phyloP scores from a whole-genome alignment of 64 coral and sea anemone species.

The Stichodactyla helianthus region DNA sequence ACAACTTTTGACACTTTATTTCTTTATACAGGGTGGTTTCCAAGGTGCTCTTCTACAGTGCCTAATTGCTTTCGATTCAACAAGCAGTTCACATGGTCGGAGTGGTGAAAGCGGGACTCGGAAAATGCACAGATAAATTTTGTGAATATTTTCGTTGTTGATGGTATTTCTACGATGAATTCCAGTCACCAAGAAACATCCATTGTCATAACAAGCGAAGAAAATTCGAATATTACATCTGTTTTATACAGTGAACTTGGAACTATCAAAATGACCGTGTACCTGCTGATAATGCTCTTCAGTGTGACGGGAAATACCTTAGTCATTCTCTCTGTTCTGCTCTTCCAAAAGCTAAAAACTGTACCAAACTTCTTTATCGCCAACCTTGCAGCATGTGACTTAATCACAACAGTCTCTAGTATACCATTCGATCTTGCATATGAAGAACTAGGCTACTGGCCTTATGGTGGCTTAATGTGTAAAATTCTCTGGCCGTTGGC shows the following conservation, averaged over 20 bases:
- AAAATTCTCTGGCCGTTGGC: slow-evolving; percentile 67
- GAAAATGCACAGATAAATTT: neutral
- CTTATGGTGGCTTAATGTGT: slow-evolving; percentile 61
- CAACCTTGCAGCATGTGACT: slow-evolving; percentile 71
- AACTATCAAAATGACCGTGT: slow-evolving; percentile 47
- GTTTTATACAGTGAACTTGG: slow-evolving; percentile 20
- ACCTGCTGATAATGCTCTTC: slow-evolving; percentile 53
- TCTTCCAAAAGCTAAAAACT: slow-evolving; percentile 62
- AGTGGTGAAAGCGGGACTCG: neutral
- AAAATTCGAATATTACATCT: neutral
- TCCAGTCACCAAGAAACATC: neutral
- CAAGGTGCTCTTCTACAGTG: no score
- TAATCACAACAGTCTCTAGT: slow-evolving; percentile 67
- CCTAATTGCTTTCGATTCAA: no score
- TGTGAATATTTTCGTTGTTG: neutral
- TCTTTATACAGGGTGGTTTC: no score
- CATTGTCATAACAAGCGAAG: neutral
- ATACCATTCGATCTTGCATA: slow-evolving; percentile 61
- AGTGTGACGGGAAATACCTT: slow-evolving; percentile 70
- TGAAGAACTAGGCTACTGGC: slow-evolving; percentile 59
- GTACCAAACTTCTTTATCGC: slow-evolving; percentile 85
- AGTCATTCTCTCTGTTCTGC: slow-evolving; percentile 63
- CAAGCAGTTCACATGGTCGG: neutral
- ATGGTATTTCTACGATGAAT: neutral
- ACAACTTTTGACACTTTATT: no score